phyloP scores from a whole-genome alignment of 2,888 invertebrate genomes.

The Mycalesis mineus region DNA sequence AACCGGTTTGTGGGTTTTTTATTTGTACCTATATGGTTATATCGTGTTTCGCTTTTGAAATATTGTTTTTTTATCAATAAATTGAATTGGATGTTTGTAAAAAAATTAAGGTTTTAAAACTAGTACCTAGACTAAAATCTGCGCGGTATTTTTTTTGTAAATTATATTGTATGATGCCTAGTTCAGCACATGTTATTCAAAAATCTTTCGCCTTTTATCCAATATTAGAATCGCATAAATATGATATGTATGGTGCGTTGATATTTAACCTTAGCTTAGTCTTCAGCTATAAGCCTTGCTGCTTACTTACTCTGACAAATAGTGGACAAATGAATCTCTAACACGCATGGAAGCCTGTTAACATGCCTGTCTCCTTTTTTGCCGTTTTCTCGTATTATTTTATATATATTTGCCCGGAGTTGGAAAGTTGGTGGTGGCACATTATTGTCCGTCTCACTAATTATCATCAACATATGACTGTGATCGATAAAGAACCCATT shows the following conservation, averaged over 20 bases:
- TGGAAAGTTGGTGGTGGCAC: too few species aligned
- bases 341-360: slow-evolving; percentile 35
- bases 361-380: slow-evolving; percentile 23
- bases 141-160: too few species aligned
- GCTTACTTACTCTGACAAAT: slow-evolving; percentile 30
- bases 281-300: slow-evolving; percentile 16
- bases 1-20: slow-evolving; percentile 12
- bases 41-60: neutral
- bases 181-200: too few species aligned
- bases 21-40: neutral
- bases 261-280: slow-evolving; percentile 19
- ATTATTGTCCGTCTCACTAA: too few species aligned
- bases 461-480: too few species aligned
- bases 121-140: too few species aligned
- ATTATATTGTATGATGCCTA: too few species aligned
- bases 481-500: too few species aligned
- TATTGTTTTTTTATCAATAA: neutral
- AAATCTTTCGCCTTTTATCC: too few species aligned
- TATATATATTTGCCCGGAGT: too few species aligned
- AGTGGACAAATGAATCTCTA: slow-evolving; percentile 38
- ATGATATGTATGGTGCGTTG: slow-evolving; percentile 4
- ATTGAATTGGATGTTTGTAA: too few species aligned
- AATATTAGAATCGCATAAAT: neutral
- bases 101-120: too few species aligned
- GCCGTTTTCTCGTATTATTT: slow-evolving; percentile 15